phyloP scores from a whole-genome alignment of 2,888 invertebrate genomes.

The Mythimna vitellina region DNA sequence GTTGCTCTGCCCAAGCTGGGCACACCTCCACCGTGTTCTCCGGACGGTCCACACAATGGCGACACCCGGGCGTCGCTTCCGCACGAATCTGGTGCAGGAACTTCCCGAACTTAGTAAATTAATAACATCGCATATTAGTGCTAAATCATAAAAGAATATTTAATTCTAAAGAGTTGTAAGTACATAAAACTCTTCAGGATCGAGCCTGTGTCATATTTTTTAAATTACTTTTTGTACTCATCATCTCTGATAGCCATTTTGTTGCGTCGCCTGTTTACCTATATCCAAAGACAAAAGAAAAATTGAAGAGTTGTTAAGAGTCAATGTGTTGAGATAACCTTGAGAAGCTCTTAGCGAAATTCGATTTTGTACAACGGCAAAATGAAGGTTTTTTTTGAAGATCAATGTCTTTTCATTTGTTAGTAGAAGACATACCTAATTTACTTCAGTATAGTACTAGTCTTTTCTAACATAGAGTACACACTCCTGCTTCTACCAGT shows the following conservation, averaged over 20 bases:
- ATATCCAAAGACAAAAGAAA: slow-evolving; percentile 41
- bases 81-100: too few species aligned
- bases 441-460: background rate
- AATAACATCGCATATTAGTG: too few species aligned
- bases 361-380: slow-evolving; percentile 35
- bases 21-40: too few species aligned
- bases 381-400: slow-evolving; percentile 28
- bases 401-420: slow-evolving; percentile 39
- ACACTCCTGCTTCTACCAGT: too few species aligned
- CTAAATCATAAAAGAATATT: too few species aligned
- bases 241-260: background rate
- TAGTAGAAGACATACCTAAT: slow-evolving; percentile 11
- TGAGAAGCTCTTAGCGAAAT: slow-evolving; percentile 51
- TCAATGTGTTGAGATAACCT: slow-evolving; percentile 40
- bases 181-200: too few species aligned
- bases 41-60: too few species aligned
- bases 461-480: background rate
- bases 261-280: background rate
- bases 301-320: slow-evolving; percentile 35
- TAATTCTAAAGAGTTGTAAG: too few species aligned
- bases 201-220: too few species aligned
- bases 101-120: too few species aligned
- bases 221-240: background rate
- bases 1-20: too few species aligned
- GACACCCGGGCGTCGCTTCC: too few species aligned